Evolutionary conservation across 2,113 vertebrate genomes (phyloP).

Genomic region (Sitta europaea): DNA sequence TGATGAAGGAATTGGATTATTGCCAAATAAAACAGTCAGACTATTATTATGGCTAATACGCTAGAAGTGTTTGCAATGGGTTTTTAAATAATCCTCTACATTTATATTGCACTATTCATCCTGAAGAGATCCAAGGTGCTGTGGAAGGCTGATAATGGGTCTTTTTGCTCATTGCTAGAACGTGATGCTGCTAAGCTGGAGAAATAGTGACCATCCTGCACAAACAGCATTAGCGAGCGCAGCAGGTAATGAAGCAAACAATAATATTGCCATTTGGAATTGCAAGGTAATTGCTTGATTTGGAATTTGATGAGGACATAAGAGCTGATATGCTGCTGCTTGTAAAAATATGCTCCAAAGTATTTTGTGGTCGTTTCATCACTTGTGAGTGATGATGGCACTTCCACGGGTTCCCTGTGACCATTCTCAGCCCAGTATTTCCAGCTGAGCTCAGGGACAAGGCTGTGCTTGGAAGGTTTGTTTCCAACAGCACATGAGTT

Average conservation of each 20-base stretch:
- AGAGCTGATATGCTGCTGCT: neutral
- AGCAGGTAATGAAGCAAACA: slow-evolving; percentile 40
- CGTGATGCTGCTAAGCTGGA: neutral
- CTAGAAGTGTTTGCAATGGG: slow-evolving; percentile 34
- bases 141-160: neutral
- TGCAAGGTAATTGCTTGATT: slow-evolving; percentile 26
- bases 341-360: neutral
- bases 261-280: slow-evolving; percentile 33
- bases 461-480: neutral
- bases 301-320: slow-evolving; percentile 28
- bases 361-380: neutral
- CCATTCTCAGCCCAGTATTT: neutral
- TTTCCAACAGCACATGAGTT: neutral
- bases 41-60: slow-evolving; percentile 21
- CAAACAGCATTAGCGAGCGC: neutral
- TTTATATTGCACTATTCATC: slow-evolving; percentile 17
- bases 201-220: slow-evolving; percentile 1
- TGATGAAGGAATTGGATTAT: neutral
- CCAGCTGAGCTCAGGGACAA: neutral
- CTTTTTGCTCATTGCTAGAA: neutral
- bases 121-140: neutral
- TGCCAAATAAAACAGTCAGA: slow-evolving; percentile 43
- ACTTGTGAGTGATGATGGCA: neutral
- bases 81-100: slow-evolving; percentile 52
- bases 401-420: neutral